Percentiles rank a stretch among this genome's conserved stretches.
Conservation (phyloP, 2,797 vertebrate genomes). For the Cynopterus sphinx region DNA sequence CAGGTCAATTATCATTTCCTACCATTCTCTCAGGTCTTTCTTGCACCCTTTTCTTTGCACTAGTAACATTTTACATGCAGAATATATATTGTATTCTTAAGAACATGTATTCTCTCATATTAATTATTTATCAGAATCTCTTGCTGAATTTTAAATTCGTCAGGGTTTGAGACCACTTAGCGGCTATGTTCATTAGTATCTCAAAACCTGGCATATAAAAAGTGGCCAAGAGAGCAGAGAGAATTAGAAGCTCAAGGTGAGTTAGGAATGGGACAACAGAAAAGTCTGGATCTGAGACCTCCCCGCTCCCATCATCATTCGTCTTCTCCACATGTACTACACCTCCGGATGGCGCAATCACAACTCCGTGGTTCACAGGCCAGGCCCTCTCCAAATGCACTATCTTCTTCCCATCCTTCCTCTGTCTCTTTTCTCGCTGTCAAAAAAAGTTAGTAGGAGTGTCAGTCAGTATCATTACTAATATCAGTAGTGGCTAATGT, state of each 20-base stretch:
- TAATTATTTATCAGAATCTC: not conserved
- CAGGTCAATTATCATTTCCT: not conserved
- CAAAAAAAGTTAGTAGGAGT: not conserved
- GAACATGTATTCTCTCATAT: not conserved
- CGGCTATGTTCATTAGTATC: not conserved
- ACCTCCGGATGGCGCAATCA: not conserved
- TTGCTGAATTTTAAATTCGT: not conserved
- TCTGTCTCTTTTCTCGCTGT: not conserved
- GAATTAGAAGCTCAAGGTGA: not conserved
- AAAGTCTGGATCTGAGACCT: not conserved
- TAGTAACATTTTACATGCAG: not conserved
- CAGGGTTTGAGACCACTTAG: not conserved
- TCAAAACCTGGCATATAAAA: not conserved
- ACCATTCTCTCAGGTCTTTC: not conserved
- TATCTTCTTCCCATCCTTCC: not conserved
- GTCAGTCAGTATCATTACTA: not conserved
- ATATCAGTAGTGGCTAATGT: not conserved
- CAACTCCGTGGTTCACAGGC: not conserved
- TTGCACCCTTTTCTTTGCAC: not conserved
- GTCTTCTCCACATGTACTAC: not conserved
- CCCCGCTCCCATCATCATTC: not conserved
- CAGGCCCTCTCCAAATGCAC: not conserved
- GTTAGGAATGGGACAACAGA: not conserved
- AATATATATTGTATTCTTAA: slow-evolving; percentile 3
- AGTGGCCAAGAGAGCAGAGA: not conserved